Conservation (phyloP, 2,113 vertebrate genomes). For the Nothobranchius furzeri region DNA sequence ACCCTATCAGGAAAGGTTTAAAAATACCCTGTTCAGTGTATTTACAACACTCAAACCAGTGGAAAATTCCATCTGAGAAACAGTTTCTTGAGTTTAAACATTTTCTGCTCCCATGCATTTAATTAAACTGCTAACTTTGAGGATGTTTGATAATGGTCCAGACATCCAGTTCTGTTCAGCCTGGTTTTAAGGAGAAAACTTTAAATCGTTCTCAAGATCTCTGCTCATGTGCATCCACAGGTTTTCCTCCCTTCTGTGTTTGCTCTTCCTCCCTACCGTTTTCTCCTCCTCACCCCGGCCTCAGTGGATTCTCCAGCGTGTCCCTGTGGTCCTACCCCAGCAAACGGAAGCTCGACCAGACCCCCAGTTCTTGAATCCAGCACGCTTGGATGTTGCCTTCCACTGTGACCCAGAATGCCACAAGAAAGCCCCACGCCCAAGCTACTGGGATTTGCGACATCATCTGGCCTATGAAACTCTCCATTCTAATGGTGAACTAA, state of each 20-base stretch:
- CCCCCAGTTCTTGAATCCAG: slow-evolving; percentile 84
- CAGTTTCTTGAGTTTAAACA: slow-evolving; percentile 45
- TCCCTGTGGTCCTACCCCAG: slow-evolving; percentile 90
- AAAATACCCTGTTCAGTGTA: slow-evolving; percentile 41
- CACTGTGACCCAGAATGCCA: slow-evolving; percentile 90
- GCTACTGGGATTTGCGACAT: slow-evolving; percentile 84
- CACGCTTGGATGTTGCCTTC: slow-evolving; percentile 87
- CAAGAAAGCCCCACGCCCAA: slow-evolving; percentile 82
- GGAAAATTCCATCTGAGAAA: slow-evolving; percentile 45
- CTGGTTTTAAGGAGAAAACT: neutral
- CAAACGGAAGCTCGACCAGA: slow-evolving; percentile 79
- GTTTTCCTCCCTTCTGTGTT: slow-evolving; percentile 69
- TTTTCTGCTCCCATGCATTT: slow-evolving; percentile 15
- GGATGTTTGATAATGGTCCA: slow-evolving; percentile 22
- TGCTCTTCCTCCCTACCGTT: slow-evolving; percentile 73
- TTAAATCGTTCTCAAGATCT: neutral
- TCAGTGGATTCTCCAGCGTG: slow-evolving; percentile 87
- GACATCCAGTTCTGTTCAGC: slow-evolving; percentile 29
- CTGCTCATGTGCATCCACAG: slow-evolving; percentile 43
- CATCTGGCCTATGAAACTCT: slow-evolving; percentile 93
- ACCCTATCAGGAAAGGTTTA: neutral
- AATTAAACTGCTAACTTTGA: slow-evolving; percentile 42
- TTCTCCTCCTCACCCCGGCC: slow-evolving; percentile 75
- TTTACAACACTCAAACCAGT: slow-evolving; percentile 39
- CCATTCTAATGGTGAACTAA: slow-evolving; percentile 86